Base-by-base conservation (phyloP, 1,140 invertebrate genomes). In the Caligus rogercresseyi region DNA sequence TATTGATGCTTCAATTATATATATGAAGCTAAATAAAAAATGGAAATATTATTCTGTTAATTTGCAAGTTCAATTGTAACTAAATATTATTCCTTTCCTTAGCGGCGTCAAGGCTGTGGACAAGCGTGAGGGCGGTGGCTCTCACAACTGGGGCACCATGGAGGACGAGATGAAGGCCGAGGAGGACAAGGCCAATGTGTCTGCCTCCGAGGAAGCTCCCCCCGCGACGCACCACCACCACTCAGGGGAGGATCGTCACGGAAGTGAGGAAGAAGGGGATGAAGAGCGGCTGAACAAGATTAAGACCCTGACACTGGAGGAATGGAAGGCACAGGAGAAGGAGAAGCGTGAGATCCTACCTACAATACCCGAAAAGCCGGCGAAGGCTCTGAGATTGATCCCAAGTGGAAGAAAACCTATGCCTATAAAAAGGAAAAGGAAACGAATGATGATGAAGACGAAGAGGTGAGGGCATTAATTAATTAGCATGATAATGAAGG, bases 101-200 rank as follows among this genome's bases (percentile, higher is more conserved):
- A 86, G 84, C 74, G 89, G 91, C 71, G 83, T 95, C 60, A 95
- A 95, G 76, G 79, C 88, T 64, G 79, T 90, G 67, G 90, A 95
- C 70, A 95, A 96, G 75, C 83, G 86, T 67, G 90, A 95, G 71
- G 92, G 90, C 71, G 84, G 80, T 76, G 92, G 91, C 62, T 82
- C 88, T 68, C 87, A 90, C 74, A 96, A 95, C 73, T 95, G 92
- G 91, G 91, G 91, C 68, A 88, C 84, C 55, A 81, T 89, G 67
- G 89, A 87, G 72, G 89, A 93, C 75, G 87, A 92, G 68, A 82
- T 89, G 67, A 86, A 87, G 75, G 76, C 80, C 77, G 66, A 14
- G 55, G 69, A 69, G 56, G 69, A 69, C 56, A 68, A 69, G 61
- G 24, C 60, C 20, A 66, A 66, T 53, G 59, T 61, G n/a, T 64